Evolutionary conservation across 1,140 invertebrate species (phyloP).

Genomic region (Helicoverpa armigera): DNA sequence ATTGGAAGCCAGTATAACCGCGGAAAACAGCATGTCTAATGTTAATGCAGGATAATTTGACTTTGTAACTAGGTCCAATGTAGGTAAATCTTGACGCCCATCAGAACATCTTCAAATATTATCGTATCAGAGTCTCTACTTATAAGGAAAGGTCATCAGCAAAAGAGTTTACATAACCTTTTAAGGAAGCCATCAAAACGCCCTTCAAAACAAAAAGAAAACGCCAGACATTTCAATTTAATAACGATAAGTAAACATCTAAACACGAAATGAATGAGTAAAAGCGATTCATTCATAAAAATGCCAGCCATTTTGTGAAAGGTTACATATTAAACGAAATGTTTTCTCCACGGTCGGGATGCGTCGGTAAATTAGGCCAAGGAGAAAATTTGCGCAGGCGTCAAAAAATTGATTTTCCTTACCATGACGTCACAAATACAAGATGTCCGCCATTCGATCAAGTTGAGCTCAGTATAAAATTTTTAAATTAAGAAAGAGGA

Average conservation of each 20-base stretch:
- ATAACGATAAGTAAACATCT: slow-evolving; percentile 56
- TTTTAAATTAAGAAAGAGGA: slow-evolving; percentile 70
- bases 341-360: slow-evolving; percentile 65
- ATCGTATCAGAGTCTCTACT: not conserved
- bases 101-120: not conserved
- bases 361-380: slow-evolving; percentile 70
- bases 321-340: slow-evolving; percentile 64
- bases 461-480: slow-evolving; percentile 78
- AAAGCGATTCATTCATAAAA: slow-evolving; percentile 80
- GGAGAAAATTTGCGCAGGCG: slow-evolving; percentile 76
- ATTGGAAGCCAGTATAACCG: too few species aligned
- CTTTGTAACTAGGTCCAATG: too few species aligned
- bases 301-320: slow-evolving; percentile 69
- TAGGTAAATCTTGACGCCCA: not conserved
- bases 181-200: not conserved
- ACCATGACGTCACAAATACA: slow-evolving; percentile 75
- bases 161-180: not conserved
- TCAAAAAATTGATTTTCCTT: slow-evolving; percentile 77
- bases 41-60: too few species aligned
- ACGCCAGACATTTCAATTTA: slow-evolving; percentile 31
- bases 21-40: too few species aligned
- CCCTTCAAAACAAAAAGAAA: slow-evolving; percentile 2
- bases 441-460: slow-evolving; percentile 73
- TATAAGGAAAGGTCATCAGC: not conserved
- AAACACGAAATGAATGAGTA: slow-evolving; percentile 74